These are phyloP conservation scores for Drosophila affinis DNA, from an alignment of 2,888 invertebrate genomes.

Conservation along the genomic window DNA sequence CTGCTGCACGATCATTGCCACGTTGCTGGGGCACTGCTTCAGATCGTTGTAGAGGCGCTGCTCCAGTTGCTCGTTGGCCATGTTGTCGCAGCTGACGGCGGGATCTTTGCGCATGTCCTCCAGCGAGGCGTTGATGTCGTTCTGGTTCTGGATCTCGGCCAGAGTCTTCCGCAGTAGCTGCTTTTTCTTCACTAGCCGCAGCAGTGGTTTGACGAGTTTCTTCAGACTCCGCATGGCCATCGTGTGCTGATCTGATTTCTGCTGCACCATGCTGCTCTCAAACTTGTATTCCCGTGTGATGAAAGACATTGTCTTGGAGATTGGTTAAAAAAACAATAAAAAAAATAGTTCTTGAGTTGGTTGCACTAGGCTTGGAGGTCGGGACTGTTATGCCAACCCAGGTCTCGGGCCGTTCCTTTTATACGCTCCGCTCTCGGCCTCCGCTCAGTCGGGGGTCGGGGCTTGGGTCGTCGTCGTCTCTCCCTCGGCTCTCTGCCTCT, in stretches of 20 bases:
- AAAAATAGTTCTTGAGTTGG: conserved; percentile 6
- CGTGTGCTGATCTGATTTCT: conserved; percentile 80
- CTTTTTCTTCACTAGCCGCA: conserved; percentile 81
- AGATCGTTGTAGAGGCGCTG: conserved; percentile 89
- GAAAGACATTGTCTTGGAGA: conserved; percentile 73
- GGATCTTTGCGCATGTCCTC: conserved; percentile 83
- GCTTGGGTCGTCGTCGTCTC: conserved; percentile 11
- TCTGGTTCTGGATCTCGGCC: conserved; percentile 80
- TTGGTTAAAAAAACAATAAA: conserved; percentile 13
- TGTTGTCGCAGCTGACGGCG: conserved; percentile 80
- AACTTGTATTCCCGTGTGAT: conserved; percentile 82
- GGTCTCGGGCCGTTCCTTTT: conserved; percentile 53
- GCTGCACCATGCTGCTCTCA: conserved; percentile 71
- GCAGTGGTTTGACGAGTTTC: conserved; percentile 82
- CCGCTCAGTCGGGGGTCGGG: conserved; percentile 14
- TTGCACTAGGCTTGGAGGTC: conserved; percentile 54
- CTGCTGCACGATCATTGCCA: conserved; percentile 88
- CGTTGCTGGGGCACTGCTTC: conserved; percentile 87
- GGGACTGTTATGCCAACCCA: conserved; percentile 64
- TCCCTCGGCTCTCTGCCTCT: conserved; percentile 15
- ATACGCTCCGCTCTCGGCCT: conserved; percentile 57
- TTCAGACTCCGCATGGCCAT: conserved; percentile 80
- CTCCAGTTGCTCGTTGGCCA: conserved; percentile 91
- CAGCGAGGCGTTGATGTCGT: conserved; percentile 80
- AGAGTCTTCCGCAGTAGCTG: conserved; percentile 79